These are phyloP conservation scores for Pollimyrus isidori DNA, from an alignment of 2,113 vertebrate genomes.

Conservation along the genomic window DNA sequence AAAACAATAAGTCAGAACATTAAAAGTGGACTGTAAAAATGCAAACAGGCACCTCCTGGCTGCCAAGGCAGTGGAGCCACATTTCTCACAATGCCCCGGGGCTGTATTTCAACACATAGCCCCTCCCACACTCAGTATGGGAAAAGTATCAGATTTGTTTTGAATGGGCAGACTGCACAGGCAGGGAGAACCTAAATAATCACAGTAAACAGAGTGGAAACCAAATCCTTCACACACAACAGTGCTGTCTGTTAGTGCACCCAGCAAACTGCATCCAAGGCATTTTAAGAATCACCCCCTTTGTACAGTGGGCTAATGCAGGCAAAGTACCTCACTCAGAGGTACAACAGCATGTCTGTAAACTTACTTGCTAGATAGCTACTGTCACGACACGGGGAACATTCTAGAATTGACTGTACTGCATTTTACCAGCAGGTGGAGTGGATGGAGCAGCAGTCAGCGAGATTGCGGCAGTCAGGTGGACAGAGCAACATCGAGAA, in stretches of 20 bases:
- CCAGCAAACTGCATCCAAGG: not conserved
- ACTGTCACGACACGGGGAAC: not conserved
- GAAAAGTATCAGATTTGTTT: not conserved
- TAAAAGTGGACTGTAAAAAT: slow-evolving; percentile 24
- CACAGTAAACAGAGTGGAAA: not conserved
- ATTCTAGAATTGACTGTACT: not conserved
- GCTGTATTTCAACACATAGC: not conserved
- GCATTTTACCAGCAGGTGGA: not conserved
- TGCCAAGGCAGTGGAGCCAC: slow-evolving; percentile 44
- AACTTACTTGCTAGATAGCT: not conserved
- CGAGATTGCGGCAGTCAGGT: slow-evolving; percentile 18
- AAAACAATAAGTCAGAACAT: slow-evolving; percentile 17
- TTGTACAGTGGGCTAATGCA: not conserved
- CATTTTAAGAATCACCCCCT: not conserved
- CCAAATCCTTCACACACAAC: not conserved
- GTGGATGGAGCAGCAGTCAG: not conserved
- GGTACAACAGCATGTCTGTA: slow-evolving; percentile 19
- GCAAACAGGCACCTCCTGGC: slow-evolving; percentile 25
- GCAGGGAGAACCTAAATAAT: not conserved
- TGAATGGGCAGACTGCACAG: not conserved
- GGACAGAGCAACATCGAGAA: slow-evolving; percentile 3
- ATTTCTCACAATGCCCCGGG: not conserved
- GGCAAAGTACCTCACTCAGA: not conserved
- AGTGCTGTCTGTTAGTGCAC: not conserved
- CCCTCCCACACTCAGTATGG: not conserved